A percentile compares a stretch with the other conserved stretches of the same genome.
Evolutionary conservation across 1,140 invertebrate genomes (phyloP).

Genomic region (Chelonus insularis): DNA sequence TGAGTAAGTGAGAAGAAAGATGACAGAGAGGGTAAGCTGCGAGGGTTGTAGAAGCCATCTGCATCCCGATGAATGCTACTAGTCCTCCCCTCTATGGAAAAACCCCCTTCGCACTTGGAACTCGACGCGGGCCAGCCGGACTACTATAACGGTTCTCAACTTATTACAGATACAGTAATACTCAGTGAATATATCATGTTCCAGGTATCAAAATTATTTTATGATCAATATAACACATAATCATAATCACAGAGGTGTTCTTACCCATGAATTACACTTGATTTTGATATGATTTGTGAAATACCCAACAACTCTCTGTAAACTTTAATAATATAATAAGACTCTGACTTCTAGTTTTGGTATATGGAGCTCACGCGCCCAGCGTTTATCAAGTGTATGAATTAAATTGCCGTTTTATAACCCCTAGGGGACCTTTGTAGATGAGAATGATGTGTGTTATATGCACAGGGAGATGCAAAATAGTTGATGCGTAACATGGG

Average conservation of each 20-base stretch:
- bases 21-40: neutral
- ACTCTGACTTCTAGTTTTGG: too few species aligned
- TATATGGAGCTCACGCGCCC: conserved; percentile 11
- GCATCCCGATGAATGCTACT: conserved; percentile 24
- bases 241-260: too few species aligned
- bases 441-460: too few species aligned
- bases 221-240: too few species aligned
- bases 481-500: too few species aligned
- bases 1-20: neutral
- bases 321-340: too few species aligned
- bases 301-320: too few species aligned
- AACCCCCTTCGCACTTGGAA: conserved; percentile 18
- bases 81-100: conserved; percentile 15
- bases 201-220: too few species aligned
- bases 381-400: conserved; percentile 59
- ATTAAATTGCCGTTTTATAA: conserved; percentile 62
- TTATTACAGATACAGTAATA: neutral
- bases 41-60: conserved; percentile 23
- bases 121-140: conserved; percentile 16
- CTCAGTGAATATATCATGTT: too few species aligned
- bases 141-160: conserved; percentile 13
- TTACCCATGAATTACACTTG: too few species aligned
- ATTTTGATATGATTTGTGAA: too few species aligned
- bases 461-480: too few species aligned
- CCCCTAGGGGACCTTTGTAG: conserved; percentile 40